These are phyloP conservation scores for Lindbergichthys nudifrons DNA, from an alignment of 2,797 vertebrate genomes.

Conservation along the genomic window DNA sequence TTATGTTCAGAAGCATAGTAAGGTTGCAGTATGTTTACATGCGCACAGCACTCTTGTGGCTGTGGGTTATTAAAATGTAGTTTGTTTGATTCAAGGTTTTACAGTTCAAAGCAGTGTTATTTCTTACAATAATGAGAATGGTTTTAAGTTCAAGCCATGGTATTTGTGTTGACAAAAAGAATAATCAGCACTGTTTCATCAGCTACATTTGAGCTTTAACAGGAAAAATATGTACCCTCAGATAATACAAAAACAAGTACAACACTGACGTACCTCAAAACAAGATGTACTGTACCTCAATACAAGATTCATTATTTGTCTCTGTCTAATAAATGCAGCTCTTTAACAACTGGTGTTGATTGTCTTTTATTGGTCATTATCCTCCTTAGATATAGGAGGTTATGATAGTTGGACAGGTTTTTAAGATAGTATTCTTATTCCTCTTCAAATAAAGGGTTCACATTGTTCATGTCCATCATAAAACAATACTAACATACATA, in stretches of 20 bases:
- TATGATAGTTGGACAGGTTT: neutral
- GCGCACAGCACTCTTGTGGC: conserved; percentile 37
- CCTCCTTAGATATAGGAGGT: neutral
- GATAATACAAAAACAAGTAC: conserved; percentile 44
- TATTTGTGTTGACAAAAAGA: conserved; percentile 34
- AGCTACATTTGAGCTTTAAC: conserved; percentile 42
- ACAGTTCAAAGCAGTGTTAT: conserved; percentile 30
- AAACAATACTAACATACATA: neutral
- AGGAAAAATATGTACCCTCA: conserved; percentile 35
- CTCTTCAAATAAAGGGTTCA: neutral
- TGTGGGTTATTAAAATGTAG: conserved; percentile 34
- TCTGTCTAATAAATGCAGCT: conserved; percentile 75
- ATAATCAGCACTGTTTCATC: conserved; percentile 39
- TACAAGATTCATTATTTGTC: conserved; percentile 40
- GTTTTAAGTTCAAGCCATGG: conserved; percentile 26
- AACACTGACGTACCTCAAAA: conserved; percentile 51
- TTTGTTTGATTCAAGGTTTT: conserved; percentile 31
- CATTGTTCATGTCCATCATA: neutral
- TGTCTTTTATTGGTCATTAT: conserved; percentile 5
- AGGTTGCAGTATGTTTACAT: conserved; percentile 63
- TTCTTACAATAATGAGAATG: conserved; percentile 38
- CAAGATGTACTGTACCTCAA: conserved; percentile 64
- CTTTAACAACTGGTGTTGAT: conserved; percentile 38
- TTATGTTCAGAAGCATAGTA: conserved; percentile 47
- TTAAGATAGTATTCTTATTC: neutral